phyloP scores from a whole-genome alignment of 2,888 invertebrate genomes.

The Oligia latruncula region DNA sequence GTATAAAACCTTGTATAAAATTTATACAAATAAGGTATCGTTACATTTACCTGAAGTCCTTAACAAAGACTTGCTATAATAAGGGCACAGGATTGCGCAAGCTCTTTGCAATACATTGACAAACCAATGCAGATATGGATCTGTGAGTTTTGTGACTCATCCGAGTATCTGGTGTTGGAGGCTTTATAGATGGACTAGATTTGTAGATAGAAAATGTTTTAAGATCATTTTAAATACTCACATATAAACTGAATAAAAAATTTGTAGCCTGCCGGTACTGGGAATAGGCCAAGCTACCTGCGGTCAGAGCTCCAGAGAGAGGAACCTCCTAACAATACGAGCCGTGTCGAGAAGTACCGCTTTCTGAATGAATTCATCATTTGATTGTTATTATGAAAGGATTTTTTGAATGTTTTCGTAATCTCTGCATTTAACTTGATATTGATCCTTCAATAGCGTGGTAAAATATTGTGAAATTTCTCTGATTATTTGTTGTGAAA shows the following conservation, averaged over 20 bases:
- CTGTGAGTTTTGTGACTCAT: constrained; percentile 59
- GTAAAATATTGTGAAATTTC: constrained; percentile 26
- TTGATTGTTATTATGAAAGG: not conserved
- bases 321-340: not conserved
- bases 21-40: constrained; percentile 32
- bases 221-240: not conserved
- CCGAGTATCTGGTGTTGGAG: constrained; percentile 14
- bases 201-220: not conserved
- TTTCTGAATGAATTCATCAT: not conserved
- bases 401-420: not conserved
- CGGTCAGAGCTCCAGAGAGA: not conserved
- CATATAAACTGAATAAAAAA: not conserved
- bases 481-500: constrained; percentile 18
- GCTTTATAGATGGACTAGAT: not conserved
- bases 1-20: too few relatives aligned
- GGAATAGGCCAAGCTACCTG: not conserved
- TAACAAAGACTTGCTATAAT: constrained; percentile 45
- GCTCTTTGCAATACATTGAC: constrained; percentile 44
- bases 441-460: constrained; percentile 1
- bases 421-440: not conserved
- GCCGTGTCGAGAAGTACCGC: not conserved
- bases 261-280: not conserved
- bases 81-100: constrained; percentile 55
- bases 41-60: constrained; percentile 32
- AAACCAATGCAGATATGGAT: constrained; percentile 51